These are phyloP conservation scores for Microtus oregoni DNA, from an alignment of 2,113 vertebrate genomes.

Conservation along the genomic window DNA sequence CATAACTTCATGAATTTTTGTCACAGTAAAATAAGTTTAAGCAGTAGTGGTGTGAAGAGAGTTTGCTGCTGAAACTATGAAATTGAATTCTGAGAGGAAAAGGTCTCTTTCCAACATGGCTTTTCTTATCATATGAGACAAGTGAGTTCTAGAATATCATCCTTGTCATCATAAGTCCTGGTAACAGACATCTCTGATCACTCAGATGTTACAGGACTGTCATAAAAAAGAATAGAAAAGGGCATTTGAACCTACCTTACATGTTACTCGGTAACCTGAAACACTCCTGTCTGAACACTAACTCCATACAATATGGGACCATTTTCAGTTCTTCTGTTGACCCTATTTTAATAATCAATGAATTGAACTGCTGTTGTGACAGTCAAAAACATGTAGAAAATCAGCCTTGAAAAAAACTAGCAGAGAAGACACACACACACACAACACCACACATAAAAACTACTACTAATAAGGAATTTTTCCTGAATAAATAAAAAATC, in stretches of 20 bases:
- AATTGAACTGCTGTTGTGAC: too few relatives aligned
- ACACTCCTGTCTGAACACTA: background rate
- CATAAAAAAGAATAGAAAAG: conserved; percentile 14
- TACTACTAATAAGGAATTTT: too few relatives aligned
- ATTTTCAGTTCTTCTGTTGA: background rate
- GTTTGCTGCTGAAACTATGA: background rate
- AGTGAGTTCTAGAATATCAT: background rate
- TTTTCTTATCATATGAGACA: background rate
- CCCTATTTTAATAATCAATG: conserved; percentile 43
- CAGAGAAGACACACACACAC: too few relatives aligned
- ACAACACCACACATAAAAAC: too few relatives aligned
- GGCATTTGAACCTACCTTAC: background rate
- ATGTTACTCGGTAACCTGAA: background rate
- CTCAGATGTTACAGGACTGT: background rate
- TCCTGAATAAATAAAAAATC: too few relatives aligned
- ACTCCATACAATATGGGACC: background rate
- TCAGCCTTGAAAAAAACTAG: too few relatives aligned
- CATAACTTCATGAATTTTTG: background rate
- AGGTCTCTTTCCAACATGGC: too few relatives aligned
- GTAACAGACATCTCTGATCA: background rate
- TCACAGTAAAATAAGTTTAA: conserved; percentile 6
- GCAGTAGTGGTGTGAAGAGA: background rate
- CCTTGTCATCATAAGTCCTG: background rate
- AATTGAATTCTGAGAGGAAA: background rate
- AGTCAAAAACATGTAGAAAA: too few relatives aligned